phyloP scores from a whole-genome alignment of 2,113 vertebrate species.

The Gopherus flavomarginatus region DNA sequence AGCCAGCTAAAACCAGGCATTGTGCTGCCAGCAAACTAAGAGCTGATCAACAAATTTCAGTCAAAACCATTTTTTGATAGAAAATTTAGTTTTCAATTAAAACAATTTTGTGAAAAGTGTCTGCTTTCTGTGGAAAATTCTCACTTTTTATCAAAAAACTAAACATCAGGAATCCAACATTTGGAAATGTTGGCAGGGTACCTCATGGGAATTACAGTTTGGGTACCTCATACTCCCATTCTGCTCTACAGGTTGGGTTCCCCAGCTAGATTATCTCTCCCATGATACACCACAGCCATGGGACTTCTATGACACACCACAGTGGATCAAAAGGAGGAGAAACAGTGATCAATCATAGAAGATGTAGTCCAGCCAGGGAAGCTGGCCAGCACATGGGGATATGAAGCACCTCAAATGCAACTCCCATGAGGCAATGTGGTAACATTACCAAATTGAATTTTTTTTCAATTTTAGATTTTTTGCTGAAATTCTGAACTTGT shows the following conservation, averaged over 20 bases:
- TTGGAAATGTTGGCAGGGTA: background rate
- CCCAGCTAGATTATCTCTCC: background rate
- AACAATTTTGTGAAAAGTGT: background rate
- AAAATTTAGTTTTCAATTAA: background rate
- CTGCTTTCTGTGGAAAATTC: background rate
- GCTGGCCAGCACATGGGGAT: background rate
- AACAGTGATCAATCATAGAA: background rate
- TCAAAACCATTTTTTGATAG: background rate
- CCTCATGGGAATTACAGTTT: rapidly evolving
- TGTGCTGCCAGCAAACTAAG: background rate
- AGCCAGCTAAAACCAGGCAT: background rate
- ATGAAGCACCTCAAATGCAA: background rate
- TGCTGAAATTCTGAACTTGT: background rate
- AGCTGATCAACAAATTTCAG: background rate
- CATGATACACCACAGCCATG: background rate
- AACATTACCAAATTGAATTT: background rate
- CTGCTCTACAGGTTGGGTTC: background rate
- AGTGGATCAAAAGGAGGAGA: background rate
- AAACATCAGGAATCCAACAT: background rate
- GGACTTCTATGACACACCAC: background rate
- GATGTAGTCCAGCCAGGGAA: constrained; percentile 20
- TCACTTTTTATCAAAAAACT: background rate
- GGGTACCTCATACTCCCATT: background rate
- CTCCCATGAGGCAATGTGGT: background rate
- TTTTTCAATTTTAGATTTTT: background rate